Conservation (phyloP, 2,797 vertebrate species). For the Gila robusta region DNA sequence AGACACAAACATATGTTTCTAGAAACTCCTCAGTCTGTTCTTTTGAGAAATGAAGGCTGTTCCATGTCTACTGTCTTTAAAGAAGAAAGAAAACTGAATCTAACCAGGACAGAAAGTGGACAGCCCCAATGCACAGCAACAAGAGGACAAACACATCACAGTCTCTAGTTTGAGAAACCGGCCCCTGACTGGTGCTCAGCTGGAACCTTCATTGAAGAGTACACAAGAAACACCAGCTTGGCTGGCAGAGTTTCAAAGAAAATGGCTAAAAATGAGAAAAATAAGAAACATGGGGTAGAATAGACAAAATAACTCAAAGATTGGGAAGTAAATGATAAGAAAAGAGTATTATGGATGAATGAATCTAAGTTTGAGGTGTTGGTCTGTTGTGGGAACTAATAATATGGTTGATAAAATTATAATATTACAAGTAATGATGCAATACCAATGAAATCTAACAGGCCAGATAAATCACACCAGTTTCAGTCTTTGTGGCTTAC, state of each 20-base stretch:
- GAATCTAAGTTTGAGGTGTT: background rate
- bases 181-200: conserved; percentile 11
- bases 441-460: background rate
- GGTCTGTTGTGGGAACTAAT: background rate
- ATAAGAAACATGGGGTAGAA: background rate
- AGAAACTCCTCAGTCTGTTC: background rate
- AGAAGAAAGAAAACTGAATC: conserved; percentile 1
- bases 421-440: background rate
- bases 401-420: background rate
- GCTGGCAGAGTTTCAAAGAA: background rate
- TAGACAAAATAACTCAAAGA: background rate
- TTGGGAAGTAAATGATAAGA: background rate
- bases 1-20: background rate
- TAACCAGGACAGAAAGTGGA: background rate
- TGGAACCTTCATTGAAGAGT: background rate
- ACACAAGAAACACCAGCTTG: background rate
- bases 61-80: background rate
- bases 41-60: background rate
- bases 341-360: background rate
- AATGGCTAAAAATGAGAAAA: background rate
- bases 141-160: conserved; percentile 1
- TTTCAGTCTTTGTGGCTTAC: background rate
- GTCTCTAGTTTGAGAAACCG: conserved; percentile 4
- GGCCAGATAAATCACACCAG: background rate
- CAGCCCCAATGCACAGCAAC: background rate